phyloP scores from a whole-genome alignment of 2,888 invertebrate genomes.

The Torymus auratus region DNA sequence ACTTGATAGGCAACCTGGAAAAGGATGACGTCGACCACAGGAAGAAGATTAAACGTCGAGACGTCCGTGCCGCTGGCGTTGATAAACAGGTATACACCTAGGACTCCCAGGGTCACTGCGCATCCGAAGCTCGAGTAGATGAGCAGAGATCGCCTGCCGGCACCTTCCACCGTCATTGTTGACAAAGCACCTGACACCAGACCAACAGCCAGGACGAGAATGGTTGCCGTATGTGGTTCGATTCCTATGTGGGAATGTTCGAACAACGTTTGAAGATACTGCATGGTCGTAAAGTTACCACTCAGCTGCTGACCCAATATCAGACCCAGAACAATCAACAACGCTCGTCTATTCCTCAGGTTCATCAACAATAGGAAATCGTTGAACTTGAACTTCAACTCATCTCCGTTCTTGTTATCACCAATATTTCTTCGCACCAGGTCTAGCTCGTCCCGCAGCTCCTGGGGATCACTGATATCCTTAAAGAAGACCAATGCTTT shows the following conservation, averaged over 20 bases:
- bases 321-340: constrained; percentile 70
- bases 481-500: constrained; percentile 69
- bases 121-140: constrained; percentile 76
- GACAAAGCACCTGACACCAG: constrained; percentile 72
- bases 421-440: constrained; percentile 63
- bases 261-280: constrained; percentile 70
- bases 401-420: constrained; percentile 56
- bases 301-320: constrained; percentile 74
- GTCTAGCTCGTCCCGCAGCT: constrained; percentile 63
- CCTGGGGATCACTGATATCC: constrained; percentile 61
- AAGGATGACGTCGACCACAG: constrained; percentile 69
- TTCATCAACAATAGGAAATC: constrained; percentile 66
- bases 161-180: constrained; percentile 75
- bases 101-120: constrained; percentile 65
- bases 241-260: constrained; percentile 66
- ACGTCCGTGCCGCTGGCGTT: constrained; percentile 62
- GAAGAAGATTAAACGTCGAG: constrained; percentile 67
- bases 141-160: constrained; percentile 78
- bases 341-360: constrained; percentile 67
- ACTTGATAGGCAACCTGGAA: constrained; percentile 72
- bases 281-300: constrained; percentile 73
- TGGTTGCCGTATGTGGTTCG: constrained; percentile 73
- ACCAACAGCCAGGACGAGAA: constrained; percentile 78
- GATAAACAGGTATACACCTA: constrained; percentile 68
- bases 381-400: constrained; percentile 55